Evolutionary conservation across 2,113 vertebrate genomes (phyloP), one percentile per base, ranked within the genome.

Genomic region (Entomyzon cyanotis): DNA sequence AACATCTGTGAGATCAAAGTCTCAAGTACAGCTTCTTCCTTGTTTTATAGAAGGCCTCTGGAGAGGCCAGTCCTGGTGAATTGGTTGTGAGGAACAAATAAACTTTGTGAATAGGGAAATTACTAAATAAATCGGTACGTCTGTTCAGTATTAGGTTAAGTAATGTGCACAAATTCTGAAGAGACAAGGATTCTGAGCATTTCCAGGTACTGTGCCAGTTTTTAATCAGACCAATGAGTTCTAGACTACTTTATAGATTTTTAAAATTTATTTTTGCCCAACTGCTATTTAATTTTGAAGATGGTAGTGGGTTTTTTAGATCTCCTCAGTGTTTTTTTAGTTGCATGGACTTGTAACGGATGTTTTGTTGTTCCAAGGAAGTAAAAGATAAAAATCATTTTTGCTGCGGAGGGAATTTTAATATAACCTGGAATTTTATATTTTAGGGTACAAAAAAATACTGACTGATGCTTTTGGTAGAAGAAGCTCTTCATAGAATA

Each of bases 21-120:
- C 78, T 91, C 65, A 75, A 84, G 73, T 65, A 37, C 84, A 75
- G n/a, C 73, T 91, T 69, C 73, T 74, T 84, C 65, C 58, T 79
- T 85, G 62, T 93, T 93, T 92, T 30, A 31, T 69, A 78, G 81
- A n/a, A 60, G 50, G 60, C 91, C 78, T 93, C 89, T 59, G 88
- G 92, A 84, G 71, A 93, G 90, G 92, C 82, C 62, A 20, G 18
- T 60, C 39, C 77, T 56, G 41, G 63, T 80, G 73, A 15, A 42
- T 13, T 53, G 39, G 30, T 46, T 91, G 59, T 53, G 73, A 75
- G 88, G 88, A 84, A 44, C 47, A 85, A 93, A 89, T 39, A 69
- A 52, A 76, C 58, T 67, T 52, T 23, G 47, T 63, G 71, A 52
- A 17, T 65, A 71, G 58, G 42, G 52, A 41, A 87, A 80, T 58